Evolutionary conservation across 1,140 invertebrate species (phyloP).

Genomic region (Tetramorium simillimum): DNA sequence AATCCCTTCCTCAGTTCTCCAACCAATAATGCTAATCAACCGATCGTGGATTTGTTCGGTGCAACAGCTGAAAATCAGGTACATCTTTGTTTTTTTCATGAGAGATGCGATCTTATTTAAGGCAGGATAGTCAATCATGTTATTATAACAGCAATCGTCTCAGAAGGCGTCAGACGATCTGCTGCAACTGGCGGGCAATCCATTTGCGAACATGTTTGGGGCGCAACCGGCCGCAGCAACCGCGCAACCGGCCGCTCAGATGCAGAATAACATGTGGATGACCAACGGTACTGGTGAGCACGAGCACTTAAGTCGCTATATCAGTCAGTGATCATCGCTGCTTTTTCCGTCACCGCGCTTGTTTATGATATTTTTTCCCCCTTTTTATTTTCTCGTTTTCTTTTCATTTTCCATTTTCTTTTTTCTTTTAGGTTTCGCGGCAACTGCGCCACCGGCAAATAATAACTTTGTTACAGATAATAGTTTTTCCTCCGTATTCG

Average conservation of each 20-base stretch:
- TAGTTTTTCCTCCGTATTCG: conserved; percentile 94
- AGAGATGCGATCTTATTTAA: not conserved
- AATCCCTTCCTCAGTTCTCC: conserved; percentile 94
- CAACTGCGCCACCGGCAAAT: conserved; percentile 86
- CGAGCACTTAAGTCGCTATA: conserved; percentile 21
- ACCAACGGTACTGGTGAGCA: conserved; percentile 89
- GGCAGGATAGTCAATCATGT: not conserved
- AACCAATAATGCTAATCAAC: conserved; percentile 86
- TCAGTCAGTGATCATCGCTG: conserved; percentile 41
- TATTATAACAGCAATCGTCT: conserved; percentile 53
- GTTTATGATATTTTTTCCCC: conserved; percentile 72
- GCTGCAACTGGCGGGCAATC: conserved; percentile 93
- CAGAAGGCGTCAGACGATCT: conserved; percentile 95
- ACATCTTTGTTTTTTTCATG: conserved; percentile 4
- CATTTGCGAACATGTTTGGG: conserved; percentile 95
- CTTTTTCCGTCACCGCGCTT: conserved; percentile 56
- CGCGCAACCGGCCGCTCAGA: conserved; percentile 80
- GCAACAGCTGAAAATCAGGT: conserved; percentile 83
- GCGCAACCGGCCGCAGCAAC: conserved; percentile 80
- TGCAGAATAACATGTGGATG: conserved; percentile 88
- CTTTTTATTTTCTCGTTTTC: conserved; percentile 77
- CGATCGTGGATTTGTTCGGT: conserved; percentile 93
- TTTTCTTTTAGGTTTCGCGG: conserved; percentile 86
- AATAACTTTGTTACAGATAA: conserved; percentile 94
- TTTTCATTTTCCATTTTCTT: conserved; percentile 72